Conservation (phyloP, 2,888 invertebrate genomes). For the Dyspetes luteomarginatus region DNA sequence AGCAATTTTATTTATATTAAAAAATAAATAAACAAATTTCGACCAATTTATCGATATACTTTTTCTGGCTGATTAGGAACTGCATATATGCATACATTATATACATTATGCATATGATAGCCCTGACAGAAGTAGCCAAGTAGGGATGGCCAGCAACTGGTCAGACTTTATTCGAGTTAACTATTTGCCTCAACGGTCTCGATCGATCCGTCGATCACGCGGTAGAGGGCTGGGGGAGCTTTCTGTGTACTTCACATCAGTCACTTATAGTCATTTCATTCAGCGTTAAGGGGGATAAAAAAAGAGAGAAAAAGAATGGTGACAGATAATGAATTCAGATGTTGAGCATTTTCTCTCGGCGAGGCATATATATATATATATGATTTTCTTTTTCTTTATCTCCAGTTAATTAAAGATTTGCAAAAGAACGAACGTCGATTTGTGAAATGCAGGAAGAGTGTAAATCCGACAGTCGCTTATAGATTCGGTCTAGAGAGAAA, state of each 20-base stretch:
- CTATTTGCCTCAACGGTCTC: slow-evolving; percentile 42
- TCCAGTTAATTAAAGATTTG: slow-evolving; percentile 16
- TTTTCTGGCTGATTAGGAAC: background rate
- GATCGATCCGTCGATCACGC: slow-evolving; percentile 59
- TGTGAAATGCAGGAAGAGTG: slow-evolving; percentile 3
- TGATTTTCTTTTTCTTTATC: slow-evolving; percentile 18
- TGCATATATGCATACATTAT: background rate
- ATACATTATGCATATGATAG: background rate
- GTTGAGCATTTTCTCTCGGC: slow-evolving; percentile 9
- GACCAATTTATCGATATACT: background rate
- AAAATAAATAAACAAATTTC: too few species aligned
- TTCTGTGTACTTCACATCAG: slow-evolving; percentile 19
- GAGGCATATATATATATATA: slow-evolving; percentile 41
- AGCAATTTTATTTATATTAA: too few species aligned
- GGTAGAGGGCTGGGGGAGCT: slow-evolving; percentile 20
- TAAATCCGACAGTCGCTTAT: slow-evolving; percentile 20
- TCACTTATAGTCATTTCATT: slow-evolving; percentile 53
- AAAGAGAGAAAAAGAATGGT: background rate
- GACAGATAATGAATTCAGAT: slow-evolving; percentile 7
- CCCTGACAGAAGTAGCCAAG: slow-evolving; percentile 18
- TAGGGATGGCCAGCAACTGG: slow-evolving; percentile 15
- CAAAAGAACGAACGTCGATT: background rate
- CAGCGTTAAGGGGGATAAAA: slow-evolving; percentile 19
- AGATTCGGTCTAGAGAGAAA: background rate
- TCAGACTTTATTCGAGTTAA: slow-evolving; percentile 48